Evolutionary conservation across 2,888 invertebrate genomes (phyloP).

Genomic region (Watsonalla cultraria): DNA sequence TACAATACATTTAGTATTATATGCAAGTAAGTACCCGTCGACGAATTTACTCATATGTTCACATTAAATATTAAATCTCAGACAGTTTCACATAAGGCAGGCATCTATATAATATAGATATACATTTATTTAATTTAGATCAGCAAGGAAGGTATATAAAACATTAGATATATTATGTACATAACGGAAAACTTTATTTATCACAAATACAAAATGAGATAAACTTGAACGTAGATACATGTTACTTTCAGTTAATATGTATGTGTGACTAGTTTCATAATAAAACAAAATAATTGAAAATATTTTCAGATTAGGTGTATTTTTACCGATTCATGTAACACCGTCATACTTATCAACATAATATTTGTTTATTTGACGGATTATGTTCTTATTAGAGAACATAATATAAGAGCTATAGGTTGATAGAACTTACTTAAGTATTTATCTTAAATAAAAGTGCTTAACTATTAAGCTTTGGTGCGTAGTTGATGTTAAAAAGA

Average conservation of each 20-base stretch:
- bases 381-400: neutral
- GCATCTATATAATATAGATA: neutral
- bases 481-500: constrained; percentile 30
- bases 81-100: neutral
- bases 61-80: no score
- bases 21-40: no score
- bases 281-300: no score
- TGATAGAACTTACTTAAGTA: neutral
- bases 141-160: neutral
- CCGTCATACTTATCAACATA: no score
- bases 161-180: neutral
- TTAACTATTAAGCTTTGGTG: constrained; percentile 50
- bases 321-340: no score
- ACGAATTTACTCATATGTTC: neutral
- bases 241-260: neutral
- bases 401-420: neutral
- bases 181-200: neutral
- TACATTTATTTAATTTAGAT: neutral
- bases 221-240: constrained; percentile 1
- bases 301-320: no score
- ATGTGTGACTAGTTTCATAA: neutral
- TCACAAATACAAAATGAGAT: constrained; percentile 4
- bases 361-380: neutral
- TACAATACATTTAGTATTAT: no score
- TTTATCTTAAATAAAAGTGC: constrained; percentile 6